Evolutionary conservation across 1,140 invertebrate species (phyloP).

Genomic region (Drosophila saltans): DNA sequence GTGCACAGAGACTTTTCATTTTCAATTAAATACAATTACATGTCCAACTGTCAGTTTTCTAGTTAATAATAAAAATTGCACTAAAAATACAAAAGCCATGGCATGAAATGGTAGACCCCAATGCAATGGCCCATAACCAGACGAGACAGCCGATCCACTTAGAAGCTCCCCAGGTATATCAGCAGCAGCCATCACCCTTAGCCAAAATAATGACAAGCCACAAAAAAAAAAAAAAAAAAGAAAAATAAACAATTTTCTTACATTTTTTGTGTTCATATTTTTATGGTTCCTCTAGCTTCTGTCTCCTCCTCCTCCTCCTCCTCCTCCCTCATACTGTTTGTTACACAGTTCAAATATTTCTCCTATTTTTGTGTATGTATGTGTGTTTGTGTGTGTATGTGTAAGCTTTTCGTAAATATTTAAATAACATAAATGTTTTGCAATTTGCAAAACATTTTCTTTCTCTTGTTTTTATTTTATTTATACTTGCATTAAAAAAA

Average conservation of each 20-base stretch:
- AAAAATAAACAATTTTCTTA: constrained; percentile 7
- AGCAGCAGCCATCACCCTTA: background rate
- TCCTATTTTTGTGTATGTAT: constrained; percentile 25
- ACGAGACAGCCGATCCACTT: constrained; percentile 32
- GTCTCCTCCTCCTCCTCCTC: constrained; percentile 13
- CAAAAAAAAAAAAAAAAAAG: constrained; percentile 15
- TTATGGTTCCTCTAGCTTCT: constrained; percentile 45
- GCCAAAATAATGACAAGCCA: constrained; percentile 12
- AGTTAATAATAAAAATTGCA: constrained; percentile 71
- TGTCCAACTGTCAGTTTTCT: constrained; percentile 65
- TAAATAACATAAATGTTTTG: constrained; percentile 39
- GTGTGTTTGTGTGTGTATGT: no score
- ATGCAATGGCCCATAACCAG: constrained; percentile 5
- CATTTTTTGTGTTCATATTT: constrained; percentile 23
- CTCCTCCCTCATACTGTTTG: constrained; percentile 26
- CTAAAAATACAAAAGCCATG: constrained; percentile 39
- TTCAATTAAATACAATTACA: constrained; percentile 61
- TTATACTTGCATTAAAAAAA: constrained; percentile 58
- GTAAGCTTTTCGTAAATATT: constrained; percentile 39
- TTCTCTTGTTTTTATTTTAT: constrained; percentile 36
- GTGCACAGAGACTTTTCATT: constrained; percentile 41
- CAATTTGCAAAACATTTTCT: constrained; percentile 11
- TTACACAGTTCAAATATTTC: constrained; percentile 64
- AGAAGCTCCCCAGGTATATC: constrained; percentile 45
- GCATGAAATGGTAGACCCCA: background rate